phyloP scores from a whole-genome alignment of 2,888 invertebrate genomes.

The Tubiluchus corallicola region DNA sequence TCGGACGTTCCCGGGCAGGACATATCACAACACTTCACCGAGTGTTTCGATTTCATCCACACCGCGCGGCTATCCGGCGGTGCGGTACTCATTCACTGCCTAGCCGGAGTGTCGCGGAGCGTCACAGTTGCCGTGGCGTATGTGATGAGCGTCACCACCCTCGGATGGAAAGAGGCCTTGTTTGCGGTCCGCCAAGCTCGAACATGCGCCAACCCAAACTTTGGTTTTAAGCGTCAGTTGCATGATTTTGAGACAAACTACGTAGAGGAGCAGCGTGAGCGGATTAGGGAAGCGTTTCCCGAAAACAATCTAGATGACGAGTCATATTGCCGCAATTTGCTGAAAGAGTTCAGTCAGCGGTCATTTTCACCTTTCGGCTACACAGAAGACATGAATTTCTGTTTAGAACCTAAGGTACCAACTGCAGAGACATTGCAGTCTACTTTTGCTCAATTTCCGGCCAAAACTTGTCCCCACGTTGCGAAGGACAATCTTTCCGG shows the following conservation, averaged over 20 bases:
- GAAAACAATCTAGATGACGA: too few species aligned
- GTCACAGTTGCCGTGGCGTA: conserved; percentile 90
- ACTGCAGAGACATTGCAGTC: too few species aligned
- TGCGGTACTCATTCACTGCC: conserved; percentile 53
- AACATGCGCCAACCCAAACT: conserved; percentile 82
- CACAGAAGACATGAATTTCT: too few species aligned
- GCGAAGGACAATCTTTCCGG: too few species aligned
- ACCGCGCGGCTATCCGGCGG: conserved; percentile 71
- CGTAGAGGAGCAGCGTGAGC: conserved; percentile 57
- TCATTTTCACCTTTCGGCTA: too few species aligned
- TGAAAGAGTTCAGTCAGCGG: too few species aligned
- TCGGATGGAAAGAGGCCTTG: conserved; percentile 76
- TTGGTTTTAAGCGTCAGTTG: conserved; percentile 82
- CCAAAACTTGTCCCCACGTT: too few species aligned
- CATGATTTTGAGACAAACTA: conserved; percentile 70
- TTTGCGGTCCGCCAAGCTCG: conserved; percentile 81
- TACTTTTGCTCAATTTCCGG: too few species aligned
- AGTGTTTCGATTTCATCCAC: conserved; percentile 92
- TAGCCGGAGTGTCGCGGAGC: conserved; percentile 91
- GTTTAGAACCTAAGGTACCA: too few species aligned
- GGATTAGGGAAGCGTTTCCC: too few species aligned
- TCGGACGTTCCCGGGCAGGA: conserved; percentile 90
- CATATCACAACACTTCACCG: conserved; percentile 71
- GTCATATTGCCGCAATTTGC: too few species aligned
- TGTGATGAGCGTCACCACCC: conserved; percentile 76